These are phyloP conservation scores for Pseudanteris insignis DNA, from an alignment of 2,888 invertebrate genomes.

Conservation along the genomic window DNA sequence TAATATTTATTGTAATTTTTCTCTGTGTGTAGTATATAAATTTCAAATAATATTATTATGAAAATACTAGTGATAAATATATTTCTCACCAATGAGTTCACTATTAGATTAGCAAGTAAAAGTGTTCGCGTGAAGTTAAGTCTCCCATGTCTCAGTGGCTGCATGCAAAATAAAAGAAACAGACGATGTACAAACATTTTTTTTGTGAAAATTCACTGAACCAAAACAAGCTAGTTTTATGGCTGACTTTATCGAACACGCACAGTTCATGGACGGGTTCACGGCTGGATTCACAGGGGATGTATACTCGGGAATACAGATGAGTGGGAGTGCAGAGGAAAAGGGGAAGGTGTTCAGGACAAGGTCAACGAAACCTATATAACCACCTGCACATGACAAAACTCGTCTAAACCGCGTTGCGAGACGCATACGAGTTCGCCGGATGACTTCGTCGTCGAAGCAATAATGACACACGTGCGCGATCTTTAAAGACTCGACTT, in stretches of 20 bases:
- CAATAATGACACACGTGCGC: conserved; percentile 37
- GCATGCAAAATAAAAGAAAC: too few relatives aligned
- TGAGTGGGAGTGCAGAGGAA: conserved; percentile 41
- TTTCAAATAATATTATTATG: too few relatives aligned
- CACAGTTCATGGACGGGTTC: conserved; percentile 50
- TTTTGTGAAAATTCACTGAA: conserved; percentile 26
- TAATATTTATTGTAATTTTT: too few relatives aligned
- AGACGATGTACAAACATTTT: too few relatives aligned
- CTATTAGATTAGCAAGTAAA: neutral
- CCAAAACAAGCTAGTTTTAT: conserved; percentile 24
- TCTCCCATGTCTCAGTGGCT: too few relatives aligned
- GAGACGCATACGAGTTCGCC: conserved; percentile 49
- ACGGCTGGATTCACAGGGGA: conserved; percentile 52
- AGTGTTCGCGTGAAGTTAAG: neutral
- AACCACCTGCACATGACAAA: conserved; percentile 53
- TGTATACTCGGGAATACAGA: conserved; percentile 38
- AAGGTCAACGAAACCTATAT: conserved; percentile 61
- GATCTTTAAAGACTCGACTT: conserved; percentile 10
- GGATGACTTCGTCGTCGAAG: conserved; percentile 32
- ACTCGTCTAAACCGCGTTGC: conserved; percentile 52
- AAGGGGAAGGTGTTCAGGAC: conserved; percentile 50
- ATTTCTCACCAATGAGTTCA: too few relatives aligned
- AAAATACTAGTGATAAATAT: too few relatives aligned
- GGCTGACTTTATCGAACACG: conserved; percentile 46
- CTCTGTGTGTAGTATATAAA: too few relatives aligned